phyloP scores from a whole-genome alignment of 1,140 invertebrate species.

The Geopemphigus sp. region DNA sequence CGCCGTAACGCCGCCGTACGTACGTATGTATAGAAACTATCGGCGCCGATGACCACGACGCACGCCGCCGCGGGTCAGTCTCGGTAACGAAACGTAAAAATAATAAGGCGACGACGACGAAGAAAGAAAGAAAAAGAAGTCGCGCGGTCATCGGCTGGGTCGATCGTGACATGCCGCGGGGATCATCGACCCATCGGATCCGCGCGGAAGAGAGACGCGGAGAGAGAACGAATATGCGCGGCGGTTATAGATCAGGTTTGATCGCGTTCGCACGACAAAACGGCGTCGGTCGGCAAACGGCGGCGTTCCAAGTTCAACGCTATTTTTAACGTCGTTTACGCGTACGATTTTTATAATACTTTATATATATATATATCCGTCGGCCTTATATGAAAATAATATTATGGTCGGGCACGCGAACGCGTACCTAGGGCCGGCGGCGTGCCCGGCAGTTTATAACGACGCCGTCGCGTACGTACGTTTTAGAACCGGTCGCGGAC shows the following conservation, averaged over 20 bases:
- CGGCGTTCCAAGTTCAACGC: slow-evolving; percentile 15
- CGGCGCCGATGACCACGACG: not conserved
- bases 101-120: not conserved
- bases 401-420: too few species aligned
- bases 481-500: slow-evolving; percentile 5
- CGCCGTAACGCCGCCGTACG: not conserved
- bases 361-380: not conserved
- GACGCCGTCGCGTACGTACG: not conserved
- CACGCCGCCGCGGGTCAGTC: not conserved
- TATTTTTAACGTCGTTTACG: slow-evolving; percentile 19
- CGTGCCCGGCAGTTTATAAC: too few species aligned
- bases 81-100: not conserved
- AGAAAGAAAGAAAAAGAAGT: slow-evolving; percentile 20
- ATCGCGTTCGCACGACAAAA: slow-evolving; percentile 26
- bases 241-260: slow-evolving; percentile 13
- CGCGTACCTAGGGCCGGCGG: too few species aligned
- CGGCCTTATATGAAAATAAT: not conserved
- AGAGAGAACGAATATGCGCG: not conserved
- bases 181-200: slow-evolving; percentile 34
- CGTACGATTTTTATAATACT: too few species aligned
- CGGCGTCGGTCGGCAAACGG: not conserved
- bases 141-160: slow-evolving; percentile 29
- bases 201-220: not conserved
- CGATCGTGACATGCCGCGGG: slow-evolving; percentile 37
- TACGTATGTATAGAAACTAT: not conserved